Evolutionary conservation across 1,140 invertebrate genomes (phyloP).

Genomic region (Ruditapes philippinarum): DNA sequence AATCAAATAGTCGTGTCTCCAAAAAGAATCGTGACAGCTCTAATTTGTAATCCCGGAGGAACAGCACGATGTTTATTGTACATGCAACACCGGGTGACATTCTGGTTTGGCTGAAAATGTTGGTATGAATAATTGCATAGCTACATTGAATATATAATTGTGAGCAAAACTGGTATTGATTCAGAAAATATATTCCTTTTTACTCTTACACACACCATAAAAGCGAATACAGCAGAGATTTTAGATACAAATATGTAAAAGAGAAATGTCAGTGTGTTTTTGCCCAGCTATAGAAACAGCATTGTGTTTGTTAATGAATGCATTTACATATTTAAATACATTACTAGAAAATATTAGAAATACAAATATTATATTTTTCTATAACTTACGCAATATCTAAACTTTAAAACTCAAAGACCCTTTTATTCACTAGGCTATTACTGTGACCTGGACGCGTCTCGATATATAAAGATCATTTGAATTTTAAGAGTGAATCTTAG

Average conservation of each 20-base stretch:
- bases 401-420: too few relatives aligned
- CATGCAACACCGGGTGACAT: slow-evolving; percentile 14
- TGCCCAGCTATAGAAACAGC: too few relatives aligned
- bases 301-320: too few relatives aligned
- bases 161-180: slow-evolving; percentile 19
- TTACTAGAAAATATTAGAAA: too few relatives aligned
- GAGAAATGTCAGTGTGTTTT: too few relatives aligned
- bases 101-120: slow-evolving; percentile 20
- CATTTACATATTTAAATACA: too few relatives aligned
- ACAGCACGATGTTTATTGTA: neutral
- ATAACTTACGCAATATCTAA: too few relatives aligned
- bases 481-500: too few relatives aligned
- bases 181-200: neutral
- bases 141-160: slow-evolving; percentile 31
- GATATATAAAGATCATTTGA: too few relatives aligned
- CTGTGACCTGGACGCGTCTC: too few relatives aligned
- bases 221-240: neutral
- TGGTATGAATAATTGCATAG: slow-evolving; percentile 17
- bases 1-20: slow-evolving; percentile 7
- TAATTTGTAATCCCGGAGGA: slow-evolving; percentile 41
- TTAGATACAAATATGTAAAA: neutral
- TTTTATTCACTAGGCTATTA: too few relatives aligned
- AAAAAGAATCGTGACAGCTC: slow-evolving; percentile 13
- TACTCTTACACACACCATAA: neutral
- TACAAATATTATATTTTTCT: too few relatives aligned